phyloP scores from a whole-genome alignment of 2,888 invertebrate genomes.

The Endomychus coccineus region DNA sequence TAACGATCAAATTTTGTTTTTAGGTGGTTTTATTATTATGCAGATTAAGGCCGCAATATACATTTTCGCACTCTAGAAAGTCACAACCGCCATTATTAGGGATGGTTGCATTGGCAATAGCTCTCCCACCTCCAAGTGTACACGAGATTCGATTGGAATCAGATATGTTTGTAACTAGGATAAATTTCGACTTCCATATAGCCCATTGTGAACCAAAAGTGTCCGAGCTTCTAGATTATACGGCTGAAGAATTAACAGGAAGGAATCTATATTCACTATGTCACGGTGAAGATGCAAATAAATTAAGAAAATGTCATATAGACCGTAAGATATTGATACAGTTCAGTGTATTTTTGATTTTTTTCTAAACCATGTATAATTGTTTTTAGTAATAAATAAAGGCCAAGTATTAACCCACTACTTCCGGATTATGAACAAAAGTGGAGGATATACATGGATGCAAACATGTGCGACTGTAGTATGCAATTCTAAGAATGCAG shows the following conservation, averaged over 20 bases:
- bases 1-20: constrained; percentile 23
- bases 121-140: constrained; percentile 92
- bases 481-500: constrained; percentile 90
- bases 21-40: constrained; percentile 92
- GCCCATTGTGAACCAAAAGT: constrained; percentile 97
- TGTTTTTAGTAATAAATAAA: constrained; percentile 81
- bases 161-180: constrained; percentile 93
- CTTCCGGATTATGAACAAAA: constrained; percentile 92
- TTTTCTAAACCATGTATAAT: constrained; percentile 2
- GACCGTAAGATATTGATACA: constrained; percentile 67
- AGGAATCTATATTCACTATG: constrained; percentile 90
- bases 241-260: constrained; percentile 87
- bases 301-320: constrained; percentile 87
- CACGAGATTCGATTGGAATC: constrained; percentile 93
- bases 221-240: constrained; percentile 86
- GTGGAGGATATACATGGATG: constrained; percentile 93
- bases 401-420: constrained; percentile 95
- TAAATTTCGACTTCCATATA: constrained; percentile 93
- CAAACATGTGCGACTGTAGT: constrained; percentile 96
- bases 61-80: constrained; percentile 84
- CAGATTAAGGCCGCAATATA: constrained; percentile 86
- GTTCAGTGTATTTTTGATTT: background rate
- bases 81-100: constrained; percentile 81
- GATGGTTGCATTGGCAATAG: constrained; percentile 92
- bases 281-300: constrained; percentile 92